Base-by-base conservation (phyloP, 2,113 vertebrate species). In the Heterotis niloticus region DNA sequence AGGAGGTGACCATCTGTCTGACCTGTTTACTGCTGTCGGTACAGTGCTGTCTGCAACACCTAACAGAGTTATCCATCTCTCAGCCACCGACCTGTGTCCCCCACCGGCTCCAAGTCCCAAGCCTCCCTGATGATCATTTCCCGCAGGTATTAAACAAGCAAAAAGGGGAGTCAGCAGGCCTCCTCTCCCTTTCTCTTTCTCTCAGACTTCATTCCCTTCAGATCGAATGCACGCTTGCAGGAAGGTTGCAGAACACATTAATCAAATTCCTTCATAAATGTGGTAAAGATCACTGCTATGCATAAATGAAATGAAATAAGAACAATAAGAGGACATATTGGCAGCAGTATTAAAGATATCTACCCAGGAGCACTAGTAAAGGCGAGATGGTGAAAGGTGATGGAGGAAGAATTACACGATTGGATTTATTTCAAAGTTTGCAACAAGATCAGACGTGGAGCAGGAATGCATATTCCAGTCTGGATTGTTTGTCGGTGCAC, bases 51-150 rank as follows among this genome's bases (percentile, higher is more conserved):
- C 87, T 86, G 84, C 83, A 69, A 57, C 82, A 78, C 82, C 87
- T 84, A 87, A 86, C 82, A 12, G 76, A 86, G 84, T 84, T 86
- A 89, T 90, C 84, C 85, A 88, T 90, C 86, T 88, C 86, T 82
- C 82, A 86, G 83, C 85, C 84, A 79, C 13, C 64, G 28, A 4
- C 57, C 14, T 7, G 17, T 4, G 18, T 10, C 69, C 59, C 56
- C 11, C 67, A 69, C 80, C 67, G 81, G 82, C 85, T 81, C 84
- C 84, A 85, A 81, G 78, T 86, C 80, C 83, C 78, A 85, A 82
- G 73, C 85, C 86, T 84, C 85, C 79, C 83, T 85, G 88, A 88
- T 87, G 87, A 89, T 87, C 85, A 82, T 83, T 79, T 86, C 80
- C 83, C 85, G 84, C 78, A 81, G 86, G 86, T 85, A 70, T 70